Base-by-base conservation (phyloP, 2,888 invertebrate genomes). In the Lypha dubia region DNA sequence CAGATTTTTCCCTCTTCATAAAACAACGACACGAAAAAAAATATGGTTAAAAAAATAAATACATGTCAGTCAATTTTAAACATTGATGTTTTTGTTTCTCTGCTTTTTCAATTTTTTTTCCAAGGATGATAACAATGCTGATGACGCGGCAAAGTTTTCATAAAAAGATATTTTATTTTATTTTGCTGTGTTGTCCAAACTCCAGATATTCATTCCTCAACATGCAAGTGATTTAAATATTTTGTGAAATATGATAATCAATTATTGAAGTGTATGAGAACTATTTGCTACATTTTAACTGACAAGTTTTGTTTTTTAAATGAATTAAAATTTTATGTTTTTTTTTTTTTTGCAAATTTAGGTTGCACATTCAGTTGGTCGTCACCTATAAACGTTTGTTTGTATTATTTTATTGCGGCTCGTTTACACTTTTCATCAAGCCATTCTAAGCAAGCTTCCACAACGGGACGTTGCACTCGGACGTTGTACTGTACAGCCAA, bases 321-420 rank as follows among this genome's bases (percentile, higher is more conserved):
- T 65, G 79, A 73, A 58, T 67, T 49, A 20, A 73, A 41, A 28
- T 49, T 65, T 41, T 49, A 5, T 15, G 24, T 79, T 60, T 63
- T 11, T n/a, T n/a, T n/a, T n/a, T n/a, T n/a, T n/a, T n/a, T n/a
- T n/a, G n/a, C n/a, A n/a, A 79, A 68, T 56, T 65, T 58, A 74
- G 77, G 81, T 81, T 81, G 84, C 49, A 67, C 80, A 80, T 44
- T 46, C 70, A 49, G 73, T 65, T 49, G 67, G 28, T n/a, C n/a
- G n/a, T n/a, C n/a, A 44, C 65, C 68, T 67, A 32, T 85, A 85
- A 86, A 84, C 75, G 75, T 83, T 79, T 80, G 77, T 82, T 86
- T 84, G 77, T 62, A 77, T 77, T 79, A 86, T 87, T 84, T 87
- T 82, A 86, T 87, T 85, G 82, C 71, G 75, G 84, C 85, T 77